Conservation (phyloP, 2,888 invertebrate genomes). For the Rhodophaea formosa region DNA sequence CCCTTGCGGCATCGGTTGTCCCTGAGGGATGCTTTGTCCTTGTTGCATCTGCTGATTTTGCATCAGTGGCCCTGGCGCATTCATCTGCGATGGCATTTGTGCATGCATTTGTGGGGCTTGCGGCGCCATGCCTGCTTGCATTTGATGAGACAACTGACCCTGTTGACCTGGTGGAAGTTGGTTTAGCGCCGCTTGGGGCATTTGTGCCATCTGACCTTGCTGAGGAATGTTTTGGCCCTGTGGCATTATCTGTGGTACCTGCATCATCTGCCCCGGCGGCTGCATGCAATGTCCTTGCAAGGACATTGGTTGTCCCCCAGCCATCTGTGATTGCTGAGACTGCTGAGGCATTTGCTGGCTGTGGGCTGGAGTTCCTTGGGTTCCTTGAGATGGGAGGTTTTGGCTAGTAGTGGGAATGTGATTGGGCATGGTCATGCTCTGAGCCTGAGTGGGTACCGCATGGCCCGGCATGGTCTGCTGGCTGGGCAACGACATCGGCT, state of each 20-base stretch:
- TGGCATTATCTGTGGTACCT: conserved; percentile 42
- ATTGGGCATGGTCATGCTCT: conserved; percentile 43
- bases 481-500: conserved; percentile 47
- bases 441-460: conserved; percentile 37
- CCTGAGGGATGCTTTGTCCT: conserved; percentile 34
- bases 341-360: conserved; percentile 39
- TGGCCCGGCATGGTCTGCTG: conserved; percentile 46
- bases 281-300: conserved; percentile 45
- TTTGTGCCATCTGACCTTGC: conserved; percentile 34
- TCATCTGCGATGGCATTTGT: conserved; percentile 40
- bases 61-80: conserved; percentile 31
- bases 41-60: conserved; percentile 33
- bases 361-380: conserved; percentile 45
- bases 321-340: conserved; percentile 27
- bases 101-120: conserved; percentile 34
- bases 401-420: conserved; percentile 45
- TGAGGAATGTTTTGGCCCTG: conserved; percentile 47
- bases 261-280: conserved; percentile 47
- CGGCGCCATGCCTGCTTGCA: conserved; percentile 25
- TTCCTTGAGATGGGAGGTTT: conserved; percentile 39
- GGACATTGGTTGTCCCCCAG: conserved; percentile 43
- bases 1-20: conserved; percentile 31
- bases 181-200: conserved; percentile 48
- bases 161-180: conserved; percentile 39
- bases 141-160: conserved; percentile 22